Evolutionary conservation across 2,797 vertebrate species (phyloP).

Genomic region (Morus bassanus): DNA sequence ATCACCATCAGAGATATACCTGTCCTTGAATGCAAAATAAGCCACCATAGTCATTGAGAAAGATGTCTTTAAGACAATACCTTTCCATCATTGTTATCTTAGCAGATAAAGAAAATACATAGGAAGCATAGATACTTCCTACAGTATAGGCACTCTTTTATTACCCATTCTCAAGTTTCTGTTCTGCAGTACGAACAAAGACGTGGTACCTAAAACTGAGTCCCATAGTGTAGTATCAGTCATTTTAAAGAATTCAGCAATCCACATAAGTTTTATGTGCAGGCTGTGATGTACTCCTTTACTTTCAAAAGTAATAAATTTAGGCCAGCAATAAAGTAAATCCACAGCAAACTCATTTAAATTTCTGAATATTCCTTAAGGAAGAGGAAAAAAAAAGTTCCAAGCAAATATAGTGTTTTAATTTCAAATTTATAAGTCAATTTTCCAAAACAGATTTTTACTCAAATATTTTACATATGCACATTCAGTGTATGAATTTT

Average conservation of each 20-base stretch:
- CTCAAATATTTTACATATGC: background rate
- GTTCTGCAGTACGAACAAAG: background rate
- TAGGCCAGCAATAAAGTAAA: background rate
- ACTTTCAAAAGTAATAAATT: background rate
- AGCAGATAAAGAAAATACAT: background rate
- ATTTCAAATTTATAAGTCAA: background rate
- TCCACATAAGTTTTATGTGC: background rate
- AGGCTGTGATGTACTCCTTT: background rate
- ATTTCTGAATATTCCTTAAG: background rate
- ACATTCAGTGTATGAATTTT: background rate
- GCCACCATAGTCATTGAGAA: background rate
- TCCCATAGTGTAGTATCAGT: background rate
- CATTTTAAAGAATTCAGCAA: background rate
- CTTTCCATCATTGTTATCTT: background rate
- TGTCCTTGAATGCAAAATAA: background rate
- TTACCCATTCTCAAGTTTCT: background rate
- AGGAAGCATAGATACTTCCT: background rate
- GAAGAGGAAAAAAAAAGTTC: background rate
- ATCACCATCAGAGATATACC: background rate
- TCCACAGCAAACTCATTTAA: background rate
- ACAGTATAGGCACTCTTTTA: background rate
- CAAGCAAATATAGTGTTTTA: background rate
- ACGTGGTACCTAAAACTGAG: background rate
- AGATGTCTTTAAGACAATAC: background rate
- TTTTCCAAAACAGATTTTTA: background rate